Conservation (phyloP, 2,113 vertebrate genomes). For the Polypterus bichir region DNA sequence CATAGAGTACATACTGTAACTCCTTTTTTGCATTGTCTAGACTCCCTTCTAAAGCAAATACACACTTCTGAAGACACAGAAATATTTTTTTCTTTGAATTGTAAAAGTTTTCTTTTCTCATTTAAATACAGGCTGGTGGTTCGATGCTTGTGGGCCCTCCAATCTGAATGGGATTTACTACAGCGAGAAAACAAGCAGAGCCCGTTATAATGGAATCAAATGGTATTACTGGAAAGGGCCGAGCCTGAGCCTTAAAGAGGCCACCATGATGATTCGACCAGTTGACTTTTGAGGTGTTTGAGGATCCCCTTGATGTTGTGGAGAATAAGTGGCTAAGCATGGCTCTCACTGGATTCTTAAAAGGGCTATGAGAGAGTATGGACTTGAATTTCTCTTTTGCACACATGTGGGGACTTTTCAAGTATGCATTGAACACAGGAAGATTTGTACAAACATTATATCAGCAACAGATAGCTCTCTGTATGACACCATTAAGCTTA, state of each 20-base stretch:
- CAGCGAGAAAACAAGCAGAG: constrained; percentile 37
- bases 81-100: no score
- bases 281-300: constrained; percentile 39
- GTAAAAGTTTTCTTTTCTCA: background rate
- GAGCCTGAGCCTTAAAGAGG: constrained; percentile 35
- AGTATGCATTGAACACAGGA: no score
- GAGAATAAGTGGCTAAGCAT: background rate
- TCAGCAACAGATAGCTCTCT: no score
- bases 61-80: no score
- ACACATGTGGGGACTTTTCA: no score
- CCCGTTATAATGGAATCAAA: constrained; percentile 64
- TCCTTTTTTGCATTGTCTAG: no score
- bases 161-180: constrained; percentile 68
- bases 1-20: no score
- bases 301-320: background rate
- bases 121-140: constrained; percentile 59
- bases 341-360: background rate
- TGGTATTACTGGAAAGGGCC: constrained; percentile 76
- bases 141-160: constrained; percentile 66
- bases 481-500: no score
- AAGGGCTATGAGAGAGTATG: no score
- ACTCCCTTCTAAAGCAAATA: no score
- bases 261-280: constrained; percentile 61
- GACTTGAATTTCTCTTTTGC: no score
- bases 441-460: no score